These are phyloP conservation scores for Venturia canescens DNA, from an alignment of 1,140 invertebrate species.

Conservation along the genomic window DNA sequence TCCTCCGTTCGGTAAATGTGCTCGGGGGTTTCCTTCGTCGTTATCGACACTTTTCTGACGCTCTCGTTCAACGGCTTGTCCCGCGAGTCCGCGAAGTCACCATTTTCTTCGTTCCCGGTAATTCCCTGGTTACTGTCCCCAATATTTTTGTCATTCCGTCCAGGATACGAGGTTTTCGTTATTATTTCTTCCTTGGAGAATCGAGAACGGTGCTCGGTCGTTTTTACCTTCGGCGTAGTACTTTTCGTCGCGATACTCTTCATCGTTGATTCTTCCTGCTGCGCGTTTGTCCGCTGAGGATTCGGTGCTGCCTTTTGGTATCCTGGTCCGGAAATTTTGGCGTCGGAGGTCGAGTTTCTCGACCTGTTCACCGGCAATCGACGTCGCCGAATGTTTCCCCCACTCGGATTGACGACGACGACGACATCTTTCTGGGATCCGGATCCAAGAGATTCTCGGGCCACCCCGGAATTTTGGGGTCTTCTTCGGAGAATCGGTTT, in stretches of 20 bases:
- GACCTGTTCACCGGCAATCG: conserved; percentile 37
- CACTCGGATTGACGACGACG: neutral
- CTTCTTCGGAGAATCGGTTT: conserved; percentile 12
- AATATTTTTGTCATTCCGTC: neutral
- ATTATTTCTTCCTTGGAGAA: conserved; percentile 64
- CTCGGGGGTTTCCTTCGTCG: conserved; percentile 61
- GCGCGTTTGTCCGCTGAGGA: neutral
- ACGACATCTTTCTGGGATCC: conserved; percentile 23
- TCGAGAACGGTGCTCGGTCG: conserved; percentile 58
- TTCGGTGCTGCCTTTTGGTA: conserved; percentile 12
- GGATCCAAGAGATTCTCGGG: neutral
- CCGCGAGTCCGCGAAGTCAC: conserved; percentile 5
- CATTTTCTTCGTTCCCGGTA: conserved; percentile 26
- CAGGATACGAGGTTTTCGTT: conserved; percentile 61
- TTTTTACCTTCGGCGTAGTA: conserved; percentile 54
- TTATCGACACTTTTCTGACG: conserved; percentile 56
- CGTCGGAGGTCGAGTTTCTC: conserved; percentile 10
- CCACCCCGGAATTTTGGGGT: neutral
- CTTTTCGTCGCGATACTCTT: neutral
- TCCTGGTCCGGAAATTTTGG: neutral
- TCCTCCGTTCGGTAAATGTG: conserved; percentile 59
- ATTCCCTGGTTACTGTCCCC: conserved; percentile 6
- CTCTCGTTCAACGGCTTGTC: conserved; percentile 41
- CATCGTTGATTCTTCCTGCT: neutral
- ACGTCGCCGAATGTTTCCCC: conserved; percentile 26